Evolutionary conservation across 2,113 vertebrate species (phyloP).

Genomic region (Nycticryphes semicollaris): DNA sequence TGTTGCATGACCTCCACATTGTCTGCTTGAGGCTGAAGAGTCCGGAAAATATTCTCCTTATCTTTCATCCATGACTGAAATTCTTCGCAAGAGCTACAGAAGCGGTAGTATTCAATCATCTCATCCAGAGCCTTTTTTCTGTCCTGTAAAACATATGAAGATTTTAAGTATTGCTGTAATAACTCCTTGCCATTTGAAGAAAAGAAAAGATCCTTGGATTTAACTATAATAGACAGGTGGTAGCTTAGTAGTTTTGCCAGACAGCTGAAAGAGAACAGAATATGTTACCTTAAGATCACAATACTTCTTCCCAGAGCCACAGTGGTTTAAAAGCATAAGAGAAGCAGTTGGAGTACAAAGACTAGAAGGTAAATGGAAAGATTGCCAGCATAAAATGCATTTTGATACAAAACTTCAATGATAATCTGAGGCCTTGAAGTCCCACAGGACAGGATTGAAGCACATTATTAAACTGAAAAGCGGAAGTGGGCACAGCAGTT

Average conservation of each 20-base stretch:
- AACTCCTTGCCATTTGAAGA: not conserved
- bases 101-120: conserved; percentile 78
- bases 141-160: conserved; percentile 16
- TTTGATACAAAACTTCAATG: not conserved
- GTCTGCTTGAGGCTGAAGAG: conserved; percentile 74
- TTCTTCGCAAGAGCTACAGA: conserved; percentile 82
- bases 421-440: not conserved
- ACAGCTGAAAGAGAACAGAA: not conserved
- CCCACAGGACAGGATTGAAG: not conserved
- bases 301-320: not conserved
- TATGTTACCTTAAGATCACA: not conserved
- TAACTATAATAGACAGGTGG: not conserved
- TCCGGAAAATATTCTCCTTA: conserved; percentile 80
- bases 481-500: not conserved
- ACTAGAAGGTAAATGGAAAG: not conserved
- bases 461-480: not conserved
- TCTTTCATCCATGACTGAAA: conserved; percentile 89
- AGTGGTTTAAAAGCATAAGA: not conserved
- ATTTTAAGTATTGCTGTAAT: not conserved
- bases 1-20: conserved; percentile 78
- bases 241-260: not conserved
- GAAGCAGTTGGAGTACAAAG: not conserved
- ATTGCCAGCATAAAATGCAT: not conserved
- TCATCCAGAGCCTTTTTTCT: conserved; percentile 81
- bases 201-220: not conserved